Conservation (phyloP, 2,888 invertebrate genomes). For the Drosophila yooni region DNA sequence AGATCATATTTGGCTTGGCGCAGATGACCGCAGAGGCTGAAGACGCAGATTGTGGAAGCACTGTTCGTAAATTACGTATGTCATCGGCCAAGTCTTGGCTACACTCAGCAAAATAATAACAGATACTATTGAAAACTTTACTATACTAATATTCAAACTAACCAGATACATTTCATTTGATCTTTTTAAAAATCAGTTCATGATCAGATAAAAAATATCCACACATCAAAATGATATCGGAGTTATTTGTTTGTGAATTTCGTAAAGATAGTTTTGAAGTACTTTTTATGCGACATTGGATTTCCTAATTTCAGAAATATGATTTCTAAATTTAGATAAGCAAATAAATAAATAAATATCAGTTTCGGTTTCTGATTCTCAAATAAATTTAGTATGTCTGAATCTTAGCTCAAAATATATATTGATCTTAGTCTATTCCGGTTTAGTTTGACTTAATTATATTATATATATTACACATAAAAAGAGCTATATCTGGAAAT, state of each 20-base stretch:
- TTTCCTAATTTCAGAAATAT: neutral
- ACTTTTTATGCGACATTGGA: neutral
- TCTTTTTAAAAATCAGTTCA: neutral
- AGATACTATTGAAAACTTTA: no score
- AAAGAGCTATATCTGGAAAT: no score
- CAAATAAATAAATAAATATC: neutral
- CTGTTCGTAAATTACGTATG: neutral
- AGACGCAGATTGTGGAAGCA: neutral
- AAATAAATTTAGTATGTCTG: accelerated
- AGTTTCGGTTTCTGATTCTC: accelerated
- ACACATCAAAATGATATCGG: accelerated
- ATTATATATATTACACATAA: no score
- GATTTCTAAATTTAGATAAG: accelerated
- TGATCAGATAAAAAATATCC: neutral
- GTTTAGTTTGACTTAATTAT: neutral
- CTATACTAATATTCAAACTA: neutral
- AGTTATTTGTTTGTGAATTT: accelerated
- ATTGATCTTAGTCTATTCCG: no score
- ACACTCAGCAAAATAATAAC: neutral
- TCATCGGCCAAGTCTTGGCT: neutral
- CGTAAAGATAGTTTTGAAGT: neutral
- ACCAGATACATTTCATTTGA: neutral
- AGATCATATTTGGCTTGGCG: slow-evolving; percentile 40
- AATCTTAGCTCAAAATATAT: no score
- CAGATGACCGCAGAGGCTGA: slow-evolving; percentile 42